phyloP scores from a whole-genome alignment of 2,888 invertebrate genomes.

The Amorpha juglandis region DNA sequence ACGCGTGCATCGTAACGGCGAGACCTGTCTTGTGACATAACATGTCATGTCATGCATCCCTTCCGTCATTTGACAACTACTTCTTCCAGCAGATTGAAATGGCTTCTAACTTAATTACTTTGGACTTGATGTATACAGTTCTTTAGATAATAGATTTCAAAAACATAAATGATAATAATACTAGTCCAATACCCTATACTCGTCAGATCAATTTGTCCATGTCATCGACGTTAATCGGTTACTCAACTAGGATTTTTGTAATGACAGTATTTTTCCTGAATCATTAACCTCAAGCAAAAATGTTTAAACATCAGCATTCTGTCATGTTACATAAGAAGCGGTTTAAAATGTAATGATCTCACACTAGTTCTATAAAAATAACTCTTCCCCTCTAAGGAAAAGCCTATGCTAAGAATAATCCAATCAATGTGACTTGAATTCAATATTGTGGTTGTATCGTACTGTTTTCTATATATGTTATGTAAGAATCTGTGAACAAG shows the following conservation, averaged over 20 bases:
- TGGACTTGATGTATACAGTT: no score
- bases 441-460: background rate
- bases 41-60: no score
- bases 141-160: no score
- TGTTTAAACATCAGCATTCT: background rate
- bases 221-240: background rate
- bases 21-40: no score
- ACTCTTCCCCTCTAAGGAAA: conserved; percentile 5
- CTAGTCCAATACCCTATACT: no score
- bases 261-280: background rate
- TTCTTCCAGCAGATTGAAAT: no score
- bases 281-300: background rate
- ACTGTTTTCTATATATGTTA: background rate
- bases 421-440: conserved; percentile 3
- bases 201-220: no score
- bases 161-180: no score
- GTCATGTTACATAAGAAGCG: background rate
- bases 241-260: background rate
- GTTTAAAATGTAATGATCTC: background rate
- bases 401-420: background rate
- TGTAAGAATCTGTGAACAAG: background rate
- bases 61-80: no score
- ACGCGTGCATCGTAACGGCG: no score
- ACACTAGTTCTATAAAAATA: conserved; percentile 9
- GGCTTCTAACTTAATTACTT: no score